These are phyloP conservation scores for Hymenopus coronatus DNA, from an alignment of 2,888 invertebrate species.

Conservation along the genomic window DNA sequence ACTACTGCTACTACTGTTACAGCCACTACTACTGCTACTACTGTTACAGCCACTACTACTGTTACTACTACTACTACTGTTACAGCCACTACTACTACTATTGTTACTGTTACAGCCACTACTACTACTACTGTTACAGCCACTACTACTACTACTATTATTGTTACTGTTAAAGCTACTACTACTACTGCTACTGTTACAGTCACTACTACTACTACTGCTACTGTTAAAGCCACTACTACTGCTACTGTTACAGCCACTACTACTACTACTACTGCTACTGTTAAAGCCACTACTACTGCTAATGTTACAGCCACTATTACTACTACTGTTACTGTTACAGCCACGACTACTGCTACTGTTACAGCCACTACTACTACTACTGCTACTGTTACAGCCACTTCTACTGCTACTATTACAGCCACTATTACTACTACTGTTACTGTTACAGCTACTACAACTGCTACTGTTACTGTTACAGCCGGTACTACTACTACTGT, in stretches of 20 bases:
- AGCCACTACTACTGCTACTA: conserved; percentile 13
- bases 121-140: conserved; percentile 14
- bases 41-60: conserved; percentile 4
- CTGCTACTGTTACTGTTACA: conserved; percentile 2
- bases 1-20: conserved; percentile 4
- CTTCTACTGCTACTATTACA: conserved; percentile 10
- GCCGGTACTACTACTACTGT: conserved; percentile 9
- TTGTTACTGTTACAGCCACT: neutral
- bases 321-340: too few species aligned
- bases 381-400: neutral
- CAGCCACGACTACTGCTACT: too few species aligned
- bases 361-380: neutral
- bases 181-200: conserved; percentile 18
- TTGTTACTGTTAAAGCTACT: conserved; percentile 16
- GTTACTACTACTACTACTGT: conserved; percentile 12
- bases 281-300: too few species aligned
- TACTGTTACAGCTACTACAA: too few species aligned
- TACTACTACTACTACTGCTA: too few species aligned
- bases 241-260: too few species aligned
- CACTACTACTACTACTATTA: conserved; percentile 17
- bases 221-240: too few species aligned
- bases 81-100: conserved; percentile 1
- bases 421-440: conserved; percentile 6
- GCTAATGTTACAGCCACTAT: too few species aligned
- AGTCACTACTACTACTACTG: conserved; percentile 19